Evolutionary conservation across 2,113 vertebrate genomes (phyloP), one percentile per base, ranked within the genome.

Genomic region (Protomyctophum bolini): DNA sequence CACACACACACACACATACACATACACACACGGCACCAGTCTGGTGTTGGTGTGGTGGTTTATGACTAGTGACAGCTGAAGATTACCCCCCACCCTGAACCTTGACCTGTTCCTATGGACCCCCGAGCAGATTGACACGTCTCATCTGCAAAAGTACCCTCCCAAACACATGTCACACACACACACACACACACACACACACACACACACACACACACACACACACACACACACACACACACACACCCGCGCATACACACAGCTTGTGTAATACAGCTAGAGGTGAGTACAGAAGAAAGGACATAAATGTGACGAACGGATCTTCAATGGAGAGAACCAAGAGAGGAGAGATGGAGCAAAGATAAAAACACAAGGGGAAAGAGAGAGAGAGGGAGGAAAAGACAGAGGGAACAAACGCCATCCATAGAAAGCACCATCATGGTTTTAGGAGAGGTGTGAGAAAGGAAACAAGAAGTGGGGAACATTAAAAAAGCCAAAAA

Each of bases 31-130:
- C 63, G 50, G 8, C 9, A 10, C 21, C 46, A 46, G 46, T 21
- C 21, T 54, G 62, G 54, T 64, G 58, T 68, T 65, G 46, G 50
- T 80, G 77, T 72, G 59, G 49, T 21, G 33, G 79, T 89, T 92
- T 91, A 91, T 91, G 83, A 83, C 79, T 87, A 81, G 81, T 87
- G 91, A 91, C 91, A 91, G 88, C 88, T 83, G 85, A 91, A 73
- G 75, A 89, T 80, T 75, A 56, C 83, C 82, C 81, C 84, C 70
- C 50, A 58, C 68, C 76, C 70, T 29, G 83, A 91, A 87, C 82
- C 80, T 59, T 87, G 14, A 88, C 82, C 87, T 60, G 54, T 54
- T 83, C 79, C 81, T 70, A 77, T 85, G 79, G 60, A 78, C 54
- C 76, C 80, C 66, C 54, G 59, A 14, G 71, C 83, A 88, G 86